phyloP scores from a whole-genome alignment of 2,797 vertebrate genomes.

The Chiroxiphia lanceolata region DNA sequence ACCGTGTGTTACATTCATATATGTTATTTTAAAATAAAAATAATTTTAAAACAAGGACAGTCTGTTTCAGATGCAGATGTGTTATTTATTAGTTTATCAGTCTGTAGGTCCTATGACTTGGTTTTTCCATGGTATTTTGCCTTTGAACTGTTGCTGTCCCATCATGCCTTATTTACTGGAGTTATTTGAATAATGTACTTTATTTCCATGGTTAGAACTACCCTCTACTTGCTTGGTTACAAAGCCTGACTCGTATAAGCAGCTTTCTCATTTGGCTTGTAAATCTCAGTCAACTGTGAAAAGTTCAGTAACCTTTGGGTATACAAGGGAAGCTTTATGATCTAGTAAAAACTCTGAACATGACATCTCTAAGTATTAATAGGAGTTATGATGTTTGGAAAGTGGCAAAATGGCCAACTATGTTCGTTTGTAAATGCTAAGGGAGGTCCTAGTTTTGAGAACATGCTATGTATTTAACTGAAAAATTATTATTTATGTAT shows the following conservation, averaged over 20 bases:
- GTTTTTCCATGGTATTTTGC: not conserved
- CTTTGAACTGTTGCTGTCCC: not conserved
- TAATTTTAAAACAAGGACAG: not conserved
- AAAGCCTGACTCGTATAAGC: not conserved
- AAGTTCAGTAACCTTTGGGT: not conserved
- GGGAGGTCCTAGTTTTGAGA: not conserved
- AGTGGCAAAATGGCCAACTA: not conserved
- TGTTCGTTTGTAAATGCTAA: conserved; percentile 4
- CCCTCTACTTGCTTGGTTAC: not conserved
- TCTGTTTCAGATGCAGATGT: not conserved
- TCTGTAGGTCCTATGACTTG: not conserved
- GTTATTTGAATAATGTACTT: not conserved
- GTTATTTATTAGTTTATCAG: conserved; percentile 40
- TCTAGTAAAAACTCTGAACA: not conserved
- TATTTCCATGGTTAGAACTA: not conserved
- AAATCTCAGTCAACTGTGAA: conserved; percentile 3
- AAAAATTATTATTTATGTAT: not conserved
- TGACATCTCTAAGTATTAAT: not conserved
- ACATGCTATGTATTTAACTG: not conserved
- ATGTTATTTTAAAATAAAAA: conserved; percentile 21
- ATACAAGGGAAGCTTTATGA: not conserved
- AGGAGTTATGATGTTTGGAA: conserved; percentile 33
- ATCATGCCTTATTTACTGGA: not conserved
- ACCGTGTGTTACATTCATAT: not conserved
- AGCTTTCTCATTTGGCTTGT: not conserved